Conservation (phyloP, 2,797 vertebrate genomes). For the Capromys pilorides region DNA sequence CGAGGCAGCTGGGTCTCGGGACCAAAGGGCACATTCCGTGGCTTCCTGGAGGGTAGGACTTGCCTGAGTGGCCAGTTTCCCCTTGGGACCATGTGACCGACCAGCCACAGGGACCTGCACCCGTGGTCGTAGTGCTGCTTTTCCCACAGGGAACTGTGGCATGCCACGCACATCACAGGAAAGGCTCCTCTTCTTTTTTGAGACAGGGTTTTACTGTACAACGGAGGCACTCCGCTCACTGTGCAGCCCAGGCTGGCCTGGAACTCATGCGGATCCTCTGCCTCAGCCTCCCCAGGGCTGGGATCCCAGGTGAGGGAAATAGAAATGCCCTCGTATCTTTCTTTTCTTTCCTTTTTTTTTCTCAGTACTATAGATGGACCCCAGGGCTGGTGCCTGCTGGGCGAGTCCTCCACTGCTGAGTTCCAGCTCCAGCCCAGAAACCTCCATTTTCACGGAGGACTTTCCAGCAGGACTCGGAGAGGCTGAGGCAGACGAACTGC, state of each 20-base stretch:
- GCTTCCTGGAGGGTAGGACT: not conserved
- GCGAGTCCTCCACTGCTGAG: not conserved
- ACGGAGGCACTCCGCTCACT: not conserved
- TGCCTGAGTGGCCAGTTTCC: not conserved
- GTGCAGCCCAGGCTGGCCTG: not conserved
- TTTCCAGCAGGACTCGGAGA: not conserved
- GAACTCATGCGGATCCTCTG: not conserved
- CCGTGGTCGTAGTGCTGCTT: accelerated
- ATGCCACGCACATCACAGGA: not conserved
- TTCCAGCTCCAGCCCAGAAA: not conserved
- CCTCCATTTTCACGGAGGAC: not conserved
- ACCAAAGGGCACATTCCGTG: not conserved
- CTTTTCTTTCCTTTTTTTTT: not conserved
- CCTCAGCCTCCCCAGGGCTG: not conserved
- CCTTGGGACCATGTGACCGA: not conserved
- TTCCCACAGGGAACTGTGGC: not conserved
- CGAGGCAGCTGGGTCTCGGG: not conserved
- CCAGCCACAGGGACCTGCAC: not conserved
- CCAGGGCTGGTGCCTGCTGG: not conserved
- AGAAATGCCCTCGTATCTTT: not conserved
- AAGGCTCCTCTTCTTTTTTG: not conserved
- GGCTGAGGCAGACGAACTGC: not conserved
- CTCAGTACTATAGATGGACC: not conserved
- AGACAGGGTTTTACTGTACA: not conserved
- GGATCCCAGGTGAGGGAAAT: not conserved